Evolutionary conservation across 92 coral and sea anemone species (phyloP).

Genomic region (Virgularia gustaviana): DNA sequence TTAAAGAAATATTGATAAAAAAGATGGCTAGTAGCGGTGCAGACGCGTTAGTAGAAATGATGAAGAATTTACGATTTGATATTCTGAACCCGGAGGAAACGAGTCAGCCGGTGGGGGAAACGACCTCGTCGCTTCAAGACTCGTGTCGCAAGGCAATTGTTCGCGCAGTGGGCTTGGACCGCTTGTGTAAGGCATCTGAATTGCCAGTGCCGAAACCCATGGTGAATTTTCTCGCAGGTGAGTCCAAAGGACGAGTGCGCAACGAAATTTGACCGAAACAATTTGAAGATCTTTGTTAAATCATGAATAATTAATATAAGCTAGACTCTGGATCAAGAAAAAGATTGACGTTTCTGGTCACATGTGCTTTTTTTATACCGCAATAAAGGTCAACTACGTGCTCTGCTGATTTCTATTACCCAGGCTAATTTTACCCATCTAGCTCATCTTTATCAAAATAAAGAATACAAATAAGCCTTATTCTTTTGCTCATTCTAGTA

Average conservation of each 20-base stretch:
- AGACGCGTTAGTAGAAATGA: constrained; percentile 62
- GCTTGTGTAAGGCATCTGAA: constrained; percentile 75
- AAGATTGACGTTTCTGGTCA: too few species aligned
- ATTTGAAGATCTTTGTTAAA: too few species aligned
- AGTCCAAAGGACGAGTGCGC: too few species aligned
- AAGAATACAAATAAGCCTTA: too few species aligned
- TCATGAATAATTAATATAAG: too few species aligned
- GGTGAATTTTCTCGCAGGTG: constrained; percentile 72
- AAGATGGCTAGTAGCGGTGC: constrained; percentile 82
- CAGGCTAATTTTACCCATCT: too few species aligned
- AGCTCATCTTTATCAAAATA: too few species aligned
- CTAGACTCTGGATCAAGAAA: too few species aligned
- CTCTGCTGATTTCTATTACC: too few species aligned
- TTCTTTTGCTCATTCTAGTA: too few species aligned
- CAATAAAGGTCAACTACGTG: too few species aligned
- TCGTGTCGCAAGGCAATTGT: constrained; percentile 78
- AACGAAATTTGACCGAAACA: constrained; percentile 80
- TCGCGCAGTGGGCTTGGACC: constrained; percentile 80
- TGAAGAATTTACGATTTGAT: constrained; percentile 61
- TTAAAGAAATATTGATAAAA: constrained; percentile 4
- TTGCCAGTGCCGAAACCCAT: constrained; percentile 87
- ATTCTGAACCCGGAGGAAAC: constrained; percentile 63
- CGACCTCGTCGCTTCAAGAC: constrained; percentile 66
- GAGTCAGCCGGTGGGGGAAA: constrained; percentile 35
- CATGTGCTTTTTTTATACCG: too few species aligned